A percentile compares a stretch with the other conserved stretches of the same genome.
phyloP scores from a whole-genome alignment of 2,113 vertebrate genomes.

The Nannospalax galili region DNA sequence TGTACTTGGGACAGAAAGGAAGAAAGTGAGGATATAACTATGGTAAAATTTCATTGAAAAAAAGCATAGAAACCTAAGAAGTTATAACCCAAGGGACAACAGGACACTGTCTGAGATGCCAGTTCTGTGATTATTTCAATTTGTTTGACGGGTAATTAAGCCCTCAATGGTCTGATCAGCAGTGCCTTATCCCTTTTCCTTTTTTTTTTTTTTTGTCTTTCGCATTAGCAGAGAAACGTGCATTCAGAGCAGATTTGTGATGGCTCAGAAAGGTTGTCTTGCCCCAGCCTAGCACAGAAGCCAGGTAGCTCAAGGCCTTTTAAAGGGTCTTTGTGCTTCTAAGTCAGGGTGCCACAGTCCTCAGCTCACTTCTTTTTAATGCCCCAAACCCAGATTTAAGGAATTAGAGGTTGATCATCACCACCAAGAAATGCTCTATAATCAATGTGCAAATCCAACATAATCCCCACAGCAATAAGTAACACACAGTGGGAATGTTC shows the following conservation, averaged over 20 bases:
- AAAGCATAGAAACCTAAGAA: constrained; percentile 18
- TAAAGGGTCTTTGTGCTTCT: neutral
- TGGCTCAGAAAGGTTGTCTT: neutral
- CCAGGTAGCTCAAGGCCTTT: neutral
- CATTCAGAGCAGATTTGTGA: neutral
- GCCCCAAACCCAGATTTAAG: constrained; percentile 13
- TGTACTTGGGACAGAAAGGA: neutral
- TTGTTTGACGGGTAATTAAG: neutral
- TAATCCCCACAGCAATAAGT: neutral
- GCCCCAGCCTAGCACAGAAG: neutral
- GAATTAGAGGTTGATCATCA: neutral
- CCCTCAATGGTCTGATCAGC: neutral
- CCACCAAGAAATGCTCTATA: neutral
- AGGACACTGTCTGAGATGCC: neutral
- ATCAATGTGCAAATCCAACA: neutral
- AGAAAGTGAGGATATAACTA: constrained; percentile 11
- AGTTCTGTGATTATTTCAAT: neutral
- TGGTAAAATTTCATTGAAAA: neutral
- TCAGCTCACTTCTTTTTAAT: constrained; percentile 16
- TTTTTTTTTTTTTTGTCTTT: neutral
- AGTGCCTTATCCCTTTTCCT: neutral
- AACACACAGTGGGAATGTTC: neutral
- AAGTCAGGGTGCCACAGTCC: constrained; percentile 1
- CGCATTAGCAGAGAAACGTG: neutral
- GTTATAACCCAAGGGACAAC: neutral